Conservation (phyloP, 2,797 vertebrate species). For the Amblyraja radiata region DNA sequence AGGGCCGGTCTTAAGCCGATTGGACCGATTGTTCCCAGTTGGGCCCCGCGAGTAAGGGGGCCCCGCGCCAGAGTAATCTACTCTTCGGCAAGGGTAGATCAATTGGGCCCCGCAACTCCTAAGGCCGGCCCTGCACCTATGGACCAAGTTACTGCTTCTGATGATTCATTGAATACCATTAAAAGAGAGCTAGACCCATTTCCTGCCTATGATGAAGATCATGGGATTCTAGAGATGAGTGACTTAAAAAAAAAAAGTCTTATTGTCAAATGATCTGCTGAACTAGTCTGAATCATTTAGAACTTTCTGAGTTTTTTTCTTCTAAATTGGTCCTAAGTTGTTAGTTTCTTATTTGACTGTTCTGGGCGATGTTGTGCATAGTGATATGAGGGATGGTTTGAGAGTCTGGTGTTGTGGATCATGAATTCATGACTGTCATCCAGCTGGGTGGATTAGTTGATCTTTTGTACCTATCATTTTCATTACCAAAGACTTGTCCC, state of each 20-base stretch:
- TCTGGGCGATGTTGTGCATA: neutral
- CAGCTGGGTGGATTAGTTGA: neutral
- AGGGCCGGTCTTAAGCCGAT: too few species aligned
- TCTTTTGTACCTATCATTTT: neutral
- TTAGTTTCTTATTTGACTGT: neutral
- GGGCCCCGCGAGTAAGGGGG: too few species aligned
- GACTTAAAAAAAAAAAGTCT: neutral
- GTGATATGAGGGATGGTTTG: neutral
- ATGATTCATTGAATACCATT: neutral
- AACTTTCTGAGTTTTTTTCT: neutral
- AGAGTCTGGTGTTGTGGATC: neutral
- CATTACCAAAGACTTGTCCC: neutral
- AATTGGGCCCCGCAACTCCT: too few species aligned
- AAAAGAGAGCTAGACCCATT: neutral
- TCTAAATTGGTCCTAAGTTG: neutral
- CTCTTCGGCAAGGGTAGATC: too few species aligned
- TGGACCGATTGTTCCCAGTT: too few species aligned
- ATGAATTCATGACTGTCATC: neutral
- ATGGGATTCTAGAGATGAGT: neutral
- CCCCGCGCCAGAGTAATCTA: too few species aligned
- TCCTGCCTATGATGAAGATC: neutral
- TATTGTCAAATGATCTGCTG: neutral
- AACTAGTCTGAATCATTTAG: neutral
- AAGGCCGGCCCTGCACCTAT: too few species aligned
- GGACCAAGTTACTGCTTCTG: neutral